A percentile compares a stretch with the other conserved stretches of the same genome.
Conservation (phyloP, 2,113 vertebrate species). For the Pica pica region DNA sequence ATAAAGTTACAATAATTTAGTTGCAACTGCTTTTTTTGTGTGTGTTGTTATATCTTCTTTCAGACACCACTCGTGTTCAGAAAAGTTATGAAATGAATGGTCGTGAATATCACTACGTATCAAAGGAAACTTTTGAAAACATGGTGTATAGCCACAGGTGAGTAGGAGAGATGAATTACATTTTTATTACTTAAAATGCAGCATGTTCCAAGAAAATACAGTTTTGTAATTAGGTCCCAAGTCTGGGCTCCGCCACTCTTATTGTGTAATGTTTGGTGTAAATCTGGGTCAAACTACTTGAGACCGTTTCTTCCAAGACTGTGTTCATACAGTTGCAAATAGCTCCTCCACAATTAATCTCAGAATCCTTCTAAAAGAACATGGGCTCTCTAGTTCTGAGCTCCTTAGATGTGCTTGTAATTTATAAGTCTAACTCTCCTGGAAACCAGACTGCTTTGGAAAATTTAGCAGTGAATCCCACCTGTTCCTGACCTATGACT, state of each 20-base stretch:
- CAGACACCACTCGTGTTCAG: slow-evolving; percentile 88
- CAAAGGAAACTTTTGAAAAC: slow-evolving; percentile 86
- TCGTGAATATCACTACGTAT: slow-evolving; percentile 92
- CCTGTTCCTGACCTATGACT: neutral
- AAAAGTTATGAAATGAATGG: slow-evolving; percentile 88
- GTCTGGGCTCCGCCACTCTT: neutral
- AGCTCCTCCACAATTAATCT: neutral
- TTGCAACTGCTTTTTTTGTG: neutral
- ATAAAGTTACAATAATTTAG: neutral
- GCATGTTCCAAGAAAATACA: neutral
- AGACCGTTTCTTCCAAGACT: neutral
- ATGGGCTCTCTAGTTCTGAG: neutral
- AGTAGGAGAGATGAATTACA: neutral
- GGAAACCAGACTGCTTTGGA: neutral
- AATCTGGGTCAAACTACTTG: neutral
- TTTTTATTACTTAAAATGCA: neutral
- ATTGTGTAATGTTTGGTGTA: neutral
- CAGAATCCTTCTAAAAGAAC: neutral
- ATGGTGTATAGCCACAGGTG: slow-evolving; percentile 89
- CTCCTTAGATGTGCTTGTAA: neutral
- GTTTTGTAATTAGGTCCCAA: neutral
- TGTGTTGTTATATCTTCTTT: neutral
- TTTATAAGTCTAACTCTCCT: neutral
- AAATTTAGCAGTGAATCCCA: neutral
- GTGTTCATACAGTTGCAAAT: neutral